Evolutionary conservation across 2,888 invertebrate species (phyloP), one percentile per base, ranked within the genome.

Genomic region (Patella caerulea): DNA sequence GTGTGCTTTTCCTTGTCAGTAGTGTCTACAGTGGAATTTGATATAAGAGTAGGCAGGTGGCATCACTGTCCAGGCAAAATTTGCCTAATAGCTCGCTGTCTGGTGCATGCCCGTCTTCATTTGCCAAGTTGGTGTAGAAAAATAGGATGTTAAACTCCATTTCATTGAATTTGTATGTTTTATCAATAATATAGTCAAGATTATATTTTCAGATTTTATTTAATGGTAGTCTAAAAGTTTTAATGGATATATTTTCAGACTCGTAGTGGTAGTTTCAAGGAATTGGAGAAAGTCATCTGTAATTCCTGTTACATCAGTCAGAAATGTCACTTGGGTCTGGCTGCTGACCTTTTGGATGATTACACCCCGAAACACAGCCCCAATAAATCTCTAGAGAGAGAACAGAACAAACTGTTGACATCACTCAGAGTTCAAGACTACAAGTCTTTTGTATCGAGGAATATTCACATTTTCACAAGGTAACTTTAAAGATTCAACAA

Each of bases 391-490:
- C 34, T 73, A 55, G 87, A 87, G 70, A 84, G 83, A 73, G 86
- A 87, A 19, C 85, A 84, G 72, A 72, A 81, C 53, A 86, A 80
- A 75, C 84, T 87, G 71, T 73, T 85, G 76, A 77, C 79, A 7
- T 69, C 56, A 29, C 77, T 78, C 0, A 72, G 77, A 53, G 82
- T 89, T 34, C 77, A 86, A 78, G 84, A 87, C 54, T 90, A 86
- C 83, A 85, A 85, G 69, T 82, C 85, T 45, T 91, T 91, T 85
- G 86, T 91, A 5, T 85, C 88, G 15, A 84, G 86, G 45, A 91
- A 91, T 77, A 79, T 88, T 24, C 90, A 90, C 79, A 85, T 91
- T n/a, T 82, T 91, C 29, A 79, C 86, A 65, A 85, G 84, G 91
- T 91, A 73, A 75, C 83, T 12, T 34, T 24, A 14, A 19, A 34